A percentile compares a stretch with the other conserved stretches of the same genome.
These are phyloP conservation scores for Myopa tessellatipennis DNA, from an alignment of 2,888 invertebrate species.

Conservation along the genomic window DNA sequence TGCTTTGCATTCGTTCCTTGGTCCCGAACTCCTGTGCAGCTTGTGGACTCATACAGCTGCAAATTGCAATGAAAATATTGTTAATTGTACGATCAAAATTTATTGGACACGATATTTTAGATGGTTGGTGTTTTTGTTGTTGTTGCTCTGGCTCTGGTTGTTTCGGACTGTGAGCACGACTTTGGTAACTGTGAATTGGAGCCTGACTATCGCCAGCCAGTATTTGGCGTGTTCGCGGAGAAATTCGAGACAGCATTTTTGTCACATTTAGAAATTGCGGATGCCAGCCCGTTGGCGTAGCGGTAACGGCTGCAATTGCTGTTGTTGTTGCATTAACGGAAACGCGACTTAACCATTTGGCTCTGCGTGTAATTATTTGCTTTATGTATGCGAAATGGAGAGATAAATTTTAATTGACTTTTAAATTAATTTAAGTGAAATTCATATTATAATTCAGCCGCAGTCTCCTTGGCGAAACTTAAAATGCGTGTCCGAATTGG, in stretches of 20 bases:
- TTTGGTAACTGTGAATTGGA: slow-evolving; percentile 36
- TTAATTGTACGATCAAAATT: slow-evolving; percentile 45
- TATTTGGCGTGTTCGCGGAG: slow-evolving; percentile 27
- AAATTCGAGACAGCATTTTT: slow-evolving; percentile 38
- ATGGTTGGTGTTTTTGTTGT: slow-evolving; percentile 23
- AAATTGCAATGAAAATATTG: slow-evolving; percentile 45
- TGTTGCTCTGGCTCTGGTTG: slow-evolving; percentile 21
- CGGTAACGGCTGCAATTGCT: slow-evolving; percentile 4
- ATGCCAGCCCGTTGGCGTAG: slow-evolving; percentile 18
- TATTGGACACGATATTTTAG: slow-evolving; percentile 44
- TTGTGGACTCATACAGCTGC: slow-evolving; percentile 27
- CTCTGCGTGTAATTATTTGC: slow-evolving; percentile 34
- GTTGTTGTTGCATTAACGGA: slow-evolving; percentile 38
- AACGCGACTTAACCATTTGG: slow-evolving; percentile 37
- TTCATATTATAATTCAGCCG: slow-evolving; percentile 35
- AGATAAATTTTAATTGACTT: slow-evolving; percentile 47
- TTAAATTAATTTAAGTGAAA: slow-evolving; percentile 41
- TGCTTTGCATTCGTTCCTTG: slow-evolving; percentile 23
- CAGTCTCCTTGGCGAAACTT: slow-evolving; percentile 1
- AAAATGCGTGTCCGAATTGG: slow-evolving; percentile 11
- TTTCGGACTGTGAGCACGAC: slow-evolving; percentile 15
- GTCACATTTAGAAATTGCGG: slow-evolving; percentile 38
- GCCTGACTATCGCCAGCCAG: not conserved
- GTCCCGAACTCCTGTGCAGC: slow-evolving; percentile 10
- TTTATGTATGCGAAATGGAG: slow-evolving; percentile 33